Evolutionary conservation across 1,140 invertebrate species (phyloP).

Genomic region (Lineus longissimus): DNA sequence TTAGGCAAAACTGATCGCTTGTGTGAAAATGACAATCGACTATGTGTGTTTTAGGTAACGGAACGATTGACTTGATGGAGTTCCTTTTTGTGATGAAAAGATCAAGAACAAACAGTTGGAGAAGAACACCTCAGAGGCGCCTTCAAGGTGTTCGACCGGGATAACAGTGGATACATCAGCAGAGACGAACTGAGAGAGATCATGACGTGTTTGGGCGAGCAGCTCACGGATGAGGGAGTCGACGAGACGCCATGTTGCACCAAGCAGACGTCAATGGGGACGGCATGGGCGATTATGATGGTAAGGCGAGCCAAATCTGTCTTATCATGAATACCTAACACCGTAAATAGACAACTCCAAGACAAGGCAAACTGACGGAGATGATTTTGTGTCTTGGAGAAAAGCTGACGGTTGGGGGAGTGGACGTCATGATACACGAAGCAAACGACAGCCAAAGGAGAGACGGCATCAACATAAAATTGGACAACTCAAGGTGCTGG

Average conservation of each 20-base stretch:
- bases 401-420: too few relatives aligned
- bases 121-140: conserved; percentile 69
- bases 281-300: conserved; percentile 33
- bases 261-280: conserved; percentile 86
- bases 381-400: too few relatives aligned
- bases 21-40: too few relatives aligned
- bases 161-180: conserved; percentile 7
- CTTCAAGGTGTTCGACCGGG: conserved; percentile 8
- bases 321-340: too few relatives aligned
- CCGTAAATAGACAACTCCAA: too few relatives aligned
- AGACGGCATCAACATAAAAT: too few relatives aligned
- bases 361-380: too few relatives aligned
- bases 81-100: conserved; percentile 89
- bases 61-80: conserved; percentile 96
- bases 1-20: too few relatives aligned
- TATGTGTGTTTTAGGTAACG: conserved; percentile 71
- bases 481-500: too few relatives aligned
- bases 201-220: conserved; percentile 56
- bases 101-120: conserved; percentile 55
- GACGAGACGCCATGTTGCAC: conserved; percentile 78
- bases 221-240: conserved; percentile 81
- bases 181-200: neutral
- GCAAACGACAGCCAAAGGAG: too few relatives aligned
- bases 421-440: too few relatives aligned
- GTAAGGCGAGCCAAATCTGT: too few relatives aligned